phyloP scores from a whole-genome alignment of 2,888 invertebrate genomes.

The Emmelina monodactyla region DNA sequence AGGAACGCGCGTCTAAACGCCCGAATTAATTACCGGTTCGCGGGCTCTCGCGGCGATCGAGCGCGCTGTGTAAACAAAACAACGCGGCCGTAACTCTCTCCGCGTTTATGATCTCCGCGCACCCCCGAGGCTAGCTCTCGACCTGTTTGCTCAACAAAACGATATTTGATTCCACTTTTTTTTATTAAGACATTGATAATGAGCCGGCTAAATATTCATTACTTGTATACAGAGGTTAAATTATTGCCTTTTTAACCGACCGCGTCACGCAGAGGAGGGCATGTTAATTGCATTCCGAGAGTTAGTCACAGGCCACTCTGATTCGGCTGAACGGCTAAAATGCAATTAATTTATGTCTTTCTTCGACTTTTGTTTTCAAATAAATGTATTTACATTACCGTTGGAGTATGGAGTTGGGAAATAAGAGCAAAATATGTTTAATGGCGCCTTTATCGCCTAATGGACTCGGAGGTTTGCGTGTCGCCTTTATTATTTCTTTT shows the following conservation, averaged over 20 bases:
- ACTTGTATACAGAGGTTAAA: too few species aligned
- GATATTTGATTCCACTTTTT: background rate
- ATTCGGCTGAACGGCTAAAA: too few species aligned
- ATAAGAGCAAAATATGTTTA: background rate
- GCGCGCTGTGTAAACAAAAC: conserved; percentile 31
- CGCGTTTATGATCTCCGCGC: conserved; percentile 1
- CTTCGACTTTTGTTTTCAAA: too few species aligned
- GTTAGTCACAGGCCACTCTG: too few species aligned
- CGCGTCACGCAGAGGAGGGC: too few species aligned
- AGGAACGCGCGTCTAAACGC: conserved; percentile 11
- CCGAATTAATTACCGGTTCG: conserved; percentile 26
- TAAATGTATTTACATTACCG: conserved; percentile 3
- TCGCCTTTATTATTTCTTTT: background rate
- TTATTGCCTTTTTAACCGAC: too few species aligned
- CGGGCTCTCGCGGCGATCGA: conserved; percentile 11
- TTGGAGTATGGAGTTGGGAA: background rate
- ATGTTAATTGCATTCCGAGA: too few species aligned
- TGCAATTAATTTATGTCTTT: too few species aligned
- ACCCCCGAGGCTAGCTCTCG: conserved; percentile 4
- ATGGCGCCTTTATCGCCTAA: background rate
- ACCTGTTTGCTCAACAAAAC: background rate
- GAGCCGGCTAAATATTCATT: background rate
- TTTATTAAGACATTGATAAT: background rate
- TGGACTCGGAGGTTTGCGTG: background rate
- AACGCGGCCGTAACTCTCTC: conserved; percentile 25